Evolutionary conservation across 2,113 vertebrate genomes (phyloP), one percentile per base, ranked within the genome.

Genomic region (Tragelaphus scriptus): DNA sequence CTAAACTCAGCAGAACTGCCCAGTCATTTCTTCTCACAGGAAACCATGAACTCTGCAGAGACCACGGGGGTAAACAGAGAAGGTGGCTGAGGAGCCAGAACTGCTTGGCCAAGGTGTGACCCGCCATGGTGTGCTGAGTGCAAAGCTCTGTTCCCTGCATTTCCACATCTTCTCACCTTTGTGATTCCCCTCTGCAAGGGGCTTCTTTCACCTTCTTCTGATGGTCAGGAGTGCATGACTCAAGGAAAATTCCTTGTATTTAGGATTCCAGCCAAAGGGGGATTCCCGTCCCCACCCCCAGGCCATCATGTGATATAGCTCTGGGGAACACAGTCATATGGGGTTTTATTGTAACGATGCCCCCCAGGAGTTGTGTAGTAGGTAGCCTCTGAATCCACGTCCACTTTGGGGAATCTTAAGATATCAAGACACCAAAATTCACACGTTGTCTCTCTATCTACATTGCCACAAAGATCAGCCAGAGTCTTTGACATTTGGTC

Each of bases 121-220:
- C 47, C 4, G 4, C 14, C 26, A 3, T 0, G 16, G 30, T 23
- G 21, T 4, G 11, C 58, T 32, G 36, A 53, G 40, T 3, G 1
- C 85, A 12, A 2, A 55, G 44, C 32, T 92, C 75, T 84, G 28
- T 0, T 28, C 11, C 53, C 68, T 30, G 6, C 47, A 3, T 28
- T 16, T 25, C 91, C 47, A 15, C 10, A 7, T 2, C 90, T 79
- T 71, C 59, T 61, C n/a, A 10, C 56, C 44, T 91, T 44, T 15
- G 40, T 1, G 19, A 59, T 16, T 12, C 11, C 6, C 28, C 63
- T 23, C 23, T 25, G 8, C 5, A 17, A 79, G 85, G 3, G 55
- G 6, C 23, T 65, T n/a, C 82, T 86, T 90, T 47, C 53, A 84
- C 15, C 16, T 30, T 56, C 30, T 53, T 32, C 40, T 75, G 10